These are phyloP conservation scores for Mnemiopsis leidyi DNA, from an alignment of 37 sponge, comb jelly and placozoan species.

Conservation along the genomic window DNA sequence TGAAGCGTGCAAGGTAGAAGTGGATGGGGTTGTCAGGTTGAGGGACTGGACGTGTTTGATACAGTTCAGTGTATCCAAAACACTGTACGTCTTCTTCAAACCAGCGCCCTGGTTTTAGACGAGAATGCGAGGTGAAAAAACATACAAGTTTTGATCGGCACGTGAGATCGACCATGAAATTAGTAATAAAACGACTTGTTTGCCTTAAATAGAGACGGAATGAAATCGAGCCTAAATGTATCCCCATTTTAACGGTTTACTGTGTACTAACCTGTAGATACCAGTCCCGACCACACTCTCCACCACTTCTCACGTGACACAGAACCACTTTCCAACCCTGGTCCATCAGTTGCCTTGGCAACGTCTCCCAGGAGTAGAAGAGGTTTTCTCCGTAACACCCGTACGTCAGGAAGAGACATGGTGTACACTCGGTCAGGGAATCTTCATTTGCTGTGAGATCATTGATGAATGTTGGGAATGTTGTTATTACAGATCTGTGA, in stretches of 20 bases:
- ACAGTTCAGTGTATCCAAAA: background rate
- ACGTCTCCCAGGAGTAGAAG: background rate
- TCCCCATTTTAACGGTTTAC: no score
- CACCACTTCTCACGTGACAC: conserved; percentile 50
- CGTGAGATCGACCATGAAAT: no score
- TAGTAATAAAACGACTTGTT: no score
- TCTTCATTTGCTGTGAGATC: background rate
- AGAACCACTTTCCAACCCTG: conserved; percentile 14
- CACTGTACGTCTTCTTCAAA: background rate
- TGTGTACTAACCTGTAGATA: background rate
- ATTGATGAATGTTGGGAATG: no score
- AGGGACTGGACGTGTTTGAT: background rate
- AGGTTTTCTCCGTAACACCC: conserved; percentile 48
- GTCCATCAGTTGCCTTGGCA: background rate
- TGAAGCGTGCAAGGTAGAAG: background rate
- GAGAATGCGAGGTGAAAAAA: no score
- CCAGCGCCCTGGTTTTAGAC: background rate
- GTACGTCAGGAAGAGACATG: background rate
- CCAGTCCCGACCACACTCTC: conserved; percentile 25
- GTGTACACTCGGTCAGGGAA: background rate
- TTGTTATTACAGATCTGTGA: no score
- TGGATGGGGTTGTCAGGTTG: conserved; percentile 19
- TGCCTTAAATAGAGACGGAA: no score
- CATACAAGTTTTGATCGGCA: no score
- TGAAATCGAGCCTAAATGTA: no score